Percentiles rank a stretch among this genome's conserved stretches.
These are phyloP conservation scores for Physella acuta DNA, from an alignment of 1,140 invertebrate genomes.

Conservation along the genomic window DNA sequence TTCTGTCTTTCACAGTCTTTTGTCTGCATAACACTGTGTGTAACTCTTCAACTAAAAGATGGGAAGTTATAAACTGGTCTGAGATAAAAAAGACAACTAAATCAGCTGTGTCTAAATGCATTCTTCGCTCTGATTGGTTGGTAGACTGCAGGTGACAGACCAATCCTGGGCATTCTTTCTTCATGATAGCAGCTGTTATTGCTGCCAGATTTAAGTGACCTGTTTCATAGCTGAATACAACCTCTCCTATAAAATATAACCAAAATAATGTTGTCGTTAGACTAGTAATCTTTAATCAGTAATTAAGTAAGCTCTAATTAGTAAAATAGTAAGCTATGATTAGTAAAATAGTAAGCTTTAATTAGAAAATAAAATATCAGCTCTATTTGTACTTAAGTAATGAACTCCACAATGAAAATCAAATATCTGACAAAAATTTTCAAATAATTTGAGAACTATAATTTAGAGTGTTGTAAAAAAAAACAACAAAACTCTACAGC, in stretches of 20 bases:
- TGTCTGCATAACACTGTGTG: conserved; percentile 38
- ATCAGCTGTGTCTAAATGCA: conserved; percentile 31
- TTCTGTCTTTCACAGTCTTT: conserved; percentile 22
- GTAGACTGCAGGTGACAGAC: not conserved
- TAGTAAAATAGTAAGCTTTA: no score
- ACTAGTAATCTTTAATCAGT: no score
- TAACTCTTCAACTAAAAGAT: conserved; percentile 34
- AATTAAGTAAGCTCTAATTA: no score
- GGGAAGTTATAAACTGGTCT: conserved; percentile 30
- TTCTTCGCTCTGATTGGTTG: conserved; percentile 25
- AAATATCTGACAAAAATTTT: no score
- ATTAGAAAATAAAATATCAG: no score
- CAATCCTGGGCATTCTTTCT: conserved; percentile 10
- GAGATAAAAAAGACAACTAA: conserved; percentile 38
- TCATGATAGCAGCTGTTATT: conserved; percentile 23
- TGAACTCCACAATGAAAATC: no score
- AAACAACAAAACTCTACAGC: not conserved
- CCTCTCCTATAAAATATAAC: not conserved
- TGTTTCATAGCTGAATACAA: conserved; percentile 32
- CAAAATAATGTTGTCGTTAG: no score
- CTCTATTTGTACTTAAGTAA: no score
- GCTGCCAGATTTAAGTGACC: conserved; percentile 30
- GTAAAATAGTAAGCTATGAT: no score
- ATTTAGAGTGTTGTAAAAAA: not conserved
- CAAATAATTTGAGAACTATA: not conserved